These are phyloP conservation scores for Microctenopoma steveboyesi DNA, from an alignment of 2,797 vertebrate species.

Conservation along the genomic window DNA sequence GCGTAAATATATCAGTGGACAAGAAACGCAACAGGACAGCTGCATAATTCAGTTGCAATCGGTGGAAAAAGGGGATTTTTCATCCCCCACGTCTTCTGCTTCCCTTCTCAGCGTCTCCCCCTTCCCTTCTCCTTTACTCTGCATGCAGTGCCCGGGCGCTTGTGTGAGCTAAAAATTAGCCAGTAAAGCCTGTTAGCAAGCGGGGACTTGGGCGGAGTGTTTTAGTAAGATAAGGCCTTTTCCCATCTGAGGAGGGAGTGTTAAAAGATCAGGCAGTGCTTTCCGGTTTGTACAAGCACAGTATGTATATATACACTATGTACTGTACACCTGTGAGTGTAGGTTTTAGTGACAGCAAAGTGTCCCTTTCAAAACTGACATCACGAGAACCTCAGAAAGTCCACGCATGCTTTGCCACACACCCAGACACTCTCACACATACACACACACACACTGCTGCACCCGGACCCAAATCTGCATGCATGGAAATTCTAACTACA, in stretches of 20 bases:
- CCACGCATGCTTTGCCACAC: not conserved
- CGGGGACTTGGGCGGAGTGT: slow-evolving; percentile 77
- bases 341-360: slow-evolving; percentile 32
- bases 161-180: slow-evolving; percentile 82
- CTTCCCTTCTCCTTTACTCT: slow-evolving; percentile 51
- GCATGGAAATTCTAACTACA: slow-evolving; percentile 10
- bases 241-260: slow-evolving; percentile 61
- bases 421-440: not conserved
- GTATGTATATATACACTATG: slow-evolving; percentile 21
- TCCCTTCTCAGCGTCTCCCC: slow-evolving; percentile 59
- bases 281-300: slow-evolving; percentile 33
- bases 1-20: slow-evolving; percentile 34
- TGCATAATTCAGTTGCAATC: slow-evolving; percentile 58
- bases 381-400: slow-evolving; percentile 4
- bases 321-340: not conserved
- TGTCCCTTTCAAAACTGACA: slow-evolving; percentile 17
- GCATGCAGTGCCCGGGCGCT: slow-evolving; percentile 64
- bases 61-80: slow-evolving; percentile 40
- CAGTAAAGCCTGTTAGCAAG: slow-evolving; percentile 82
- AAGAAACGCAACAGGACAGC: slow-evolving; percentile 43
- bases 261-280: slow-evolving; percentile 41
- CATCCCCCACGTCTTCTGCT: slow-evolving; percentile 40
- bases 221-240: slow-evolving; percentile 81
- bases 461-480: slow-evolving; percentile 19
- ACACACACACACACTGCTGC: not conserved